Percentiles rank a stretch among this genome's conserved stretches.
phyloP scores from a whole-genome alignment of 2,113 vertebrate species.

The Neolamprologus caudopunctatus region DNA sequence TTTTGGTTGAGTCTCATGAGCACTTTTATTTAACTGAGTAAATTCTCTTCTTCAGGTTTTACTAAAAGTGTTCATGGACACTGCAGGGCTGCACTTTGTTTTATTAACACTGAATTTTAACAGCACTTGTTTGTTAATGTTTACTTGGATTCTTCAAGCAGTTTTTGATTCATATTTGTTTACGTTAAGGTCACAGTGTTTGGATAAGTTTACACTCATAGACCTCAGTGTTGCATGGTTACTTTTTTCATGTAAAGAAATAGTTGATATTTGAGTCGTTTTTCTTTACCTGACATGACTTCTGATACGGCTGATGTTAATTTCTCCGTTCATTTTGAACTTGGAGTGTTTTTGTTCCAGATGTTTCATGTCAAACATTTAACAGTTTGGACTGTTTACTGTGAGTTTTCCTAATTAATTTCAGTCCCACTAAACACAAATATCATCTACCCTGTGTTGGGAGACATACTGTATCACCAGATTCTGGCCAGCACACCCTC shows the following conservation, averaged over 20 bases:
- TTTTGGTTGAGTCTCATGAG: not conserved
- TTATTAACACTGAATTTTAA: not conserved
- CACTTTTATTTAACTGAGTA: fast-evolving
- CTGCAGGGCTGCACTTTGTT: fast-evolving
- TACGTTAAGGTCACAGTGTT: not conserved
- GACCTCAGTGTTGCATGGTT: fast-evolving
- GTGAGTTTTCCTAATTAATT: not conserved
- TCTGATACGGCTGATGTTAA: not conserved
- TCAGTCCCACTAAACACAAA: not conserved
- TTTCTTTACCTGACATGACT: not conserved
- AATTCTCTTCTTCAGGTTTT: not conserved
- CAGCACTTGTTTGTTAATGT: not conserved
- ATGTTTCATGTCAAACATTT: not conserved
- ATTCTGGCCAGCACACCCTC: not conserved
- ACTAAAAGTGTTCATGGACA: not conserved
- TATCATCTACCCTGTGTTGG: fast-evolving
- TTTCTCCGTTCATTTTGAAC: not conserved
- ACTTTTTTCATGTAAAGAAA: not conserved
- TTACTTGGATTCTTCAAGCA: not conserved
- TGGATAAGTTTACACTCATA: fast-evolving
- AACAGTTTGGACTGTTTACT: not conserved
- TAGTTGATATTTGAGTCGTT: not conserved
- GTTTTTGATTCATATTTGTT: not conserved
- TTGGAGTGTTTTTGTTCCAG: not conserved
- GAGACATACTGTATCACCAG: fast-evolving